These are phyloP conservation scores for Amphipoea oculea DNA, from an alignment of 2,888 invertebrate genomes.

Conservation along the genomic window DNA sequence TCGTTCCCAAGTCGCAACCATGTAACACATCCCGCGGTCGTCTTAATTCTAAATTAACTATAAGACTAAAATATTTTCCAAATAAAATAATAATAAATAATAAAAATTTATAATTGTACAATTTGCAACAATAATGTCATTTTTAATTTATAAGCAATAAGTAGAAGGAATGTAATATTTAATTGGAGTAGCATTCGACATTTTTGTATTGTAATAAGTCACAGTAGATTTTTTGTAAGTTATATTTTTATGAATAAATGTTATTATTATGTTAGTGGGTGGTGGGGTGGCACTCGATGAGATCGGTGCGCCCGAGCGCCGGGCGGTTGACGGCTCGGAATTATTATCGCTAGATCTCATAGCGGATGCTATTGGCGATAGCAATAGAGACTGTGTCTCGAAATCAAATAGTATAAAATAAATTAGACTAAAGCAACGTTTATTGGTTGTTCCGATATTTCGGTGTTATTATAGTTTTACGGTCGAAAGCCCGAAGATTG, in stretches of 20 bases:
- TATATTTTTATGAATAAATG: constrained; percentile 68
- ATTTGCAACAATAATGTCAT: constrained; percentile 67
- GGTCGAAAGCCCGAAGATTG: constrained; percentile 67
- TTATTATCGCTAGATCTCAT: constrained; percentile 59
- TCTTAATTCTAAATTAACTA: constrained; percentile 70
- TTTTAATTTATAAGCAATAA: constrained; percentile 70
- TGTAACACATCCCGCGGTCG: constrained; percentile 57
- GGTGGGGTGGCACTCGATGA: constrained; percentile 59
- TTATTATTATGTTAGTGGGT: constrained; percentile 57
- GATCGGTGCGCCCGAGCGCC: constrained; percentile 55
- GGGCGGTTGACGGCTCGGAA: constrained; percentile 29
- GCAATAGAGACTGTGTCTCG: constrained; percentile 66
- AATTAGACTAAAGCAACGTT: constrained; percentile 66
- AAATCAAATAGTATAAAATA: constrained; percentile 61
- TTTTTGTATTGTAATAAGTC: constrained; percentile 65
- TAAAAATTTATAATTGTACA: constrained; percentile 66
- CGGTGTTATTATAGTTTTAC: constrained; percentile 65
- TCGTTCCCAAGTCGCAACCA: constrained; percentile 44
- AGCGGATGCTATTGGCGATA: constrained; percentile 58
- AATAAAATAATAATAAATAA: constrained; percentile 62
- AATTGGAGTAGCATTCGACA: constrained; percentile 65
- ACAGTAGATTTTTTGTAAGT: constrained; percentile 68
- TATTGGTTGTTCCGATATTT: constrained; percentile 71
- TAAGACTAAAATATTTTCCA: constrained; percentile 68
- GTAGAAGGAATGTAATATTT: constrained; percentile 62